Evolutionary conservation across 2,888 invertebrate genomes (phyloP).

Genomic region (Iselma pallidipennis): DNA sequence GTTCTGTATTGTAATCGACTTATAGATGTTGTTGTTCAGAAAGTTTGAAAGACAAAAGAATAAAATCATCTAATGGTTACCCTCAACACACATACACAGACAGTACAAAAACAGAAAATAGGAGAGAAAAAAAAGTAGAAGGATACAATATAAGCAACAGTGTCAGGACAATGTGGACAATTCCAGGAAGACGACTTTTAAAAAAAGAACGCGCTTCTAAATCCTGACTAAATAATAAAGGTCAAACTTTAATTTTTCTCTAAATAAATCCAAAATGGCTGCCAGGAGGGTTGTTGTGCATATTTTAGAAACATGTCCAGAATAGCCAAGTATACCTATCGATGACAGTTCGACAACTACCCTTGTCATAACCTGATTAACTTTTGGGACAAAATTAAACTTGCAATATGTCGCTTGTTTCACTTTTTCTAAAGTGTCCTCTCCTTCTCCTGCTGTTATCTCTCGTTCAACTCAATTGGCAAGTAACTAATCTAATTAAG

Average conservation of each 20-base stretch:
- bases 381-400: conserved; percentile 2
- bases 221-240: neutral
- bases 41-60: neutral
- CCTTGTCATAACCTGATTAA: conserved; percentile 6
- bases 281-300: neutral
- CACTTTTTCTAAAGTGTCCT: neutral
- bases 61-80: conserved; percentile 1
- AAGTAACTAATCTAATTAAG: conserved; percentile 31
- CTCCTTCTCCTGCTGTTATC: too few species aligned
- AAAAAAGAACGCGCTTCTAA: neutral
- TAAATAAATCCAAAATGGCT: neutral
- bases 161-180: conserved; percentile 22
- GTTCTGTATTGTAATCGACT: conserved; percentile 38
- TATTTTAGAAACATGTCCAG: neutral
- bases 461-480: neutral
- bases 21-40: conserved; percentile 27
- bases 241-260: neutral
- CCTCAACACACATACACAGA: neutral
- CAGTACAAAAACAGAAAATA: neutral
- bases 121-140: conserved; percentile 8
- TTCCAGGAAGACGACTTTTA: conserved; percentile 27
- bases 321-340: neutral
- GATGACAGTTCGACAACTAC: conserved; percentile 6
- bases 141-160: conserved; percentile 12
- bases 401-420: neutral